Percentiles rank a stretch among this genome's conserved stretches.
Evolutionary conservation across 2,888 invertebrate genomes (phyloP).

Genomic region (Drosophila eohydei): DNA sequence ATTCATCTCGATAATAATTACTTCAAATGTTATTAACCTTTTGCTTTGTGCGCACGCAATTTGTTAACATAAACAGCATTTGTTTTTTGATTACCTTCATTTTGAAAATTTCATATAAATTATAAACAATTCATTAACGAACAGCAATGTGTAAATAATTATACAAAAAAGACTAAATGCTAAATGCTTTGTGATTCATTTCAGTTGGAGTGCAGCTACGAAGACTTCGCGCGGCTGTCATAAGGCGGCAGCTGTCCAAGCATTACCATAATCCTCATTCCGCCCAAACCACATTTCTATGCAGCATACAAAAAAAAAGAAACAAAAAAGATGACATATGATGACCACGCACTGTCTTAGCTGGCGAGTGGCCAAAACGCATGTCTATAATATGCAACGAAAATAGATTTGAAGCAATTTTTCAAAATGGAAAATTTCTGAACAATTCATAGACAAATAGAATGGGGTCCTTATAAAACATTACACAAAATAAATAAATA

Average conservation of each 20-base stretch:
- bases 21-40: conserved; percentile 15
- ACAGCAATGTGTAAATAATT: conserved; percentile 65
- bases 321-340: conserved; percentile 18
- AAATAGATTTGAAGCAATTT: conserved; percentile 63
- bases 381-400: conserved; percentile 51
- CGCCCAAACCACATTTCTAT: conserved; percentile 8
- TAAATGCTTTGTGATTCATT: conserved; percentile 44
- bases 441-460: conserved; percentile 27
- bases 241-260: conserved; percentile 61
- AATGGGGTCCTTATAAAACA: conserved; percentile 28
- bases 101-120: conserved; percentile 48
- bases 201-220: conserved; percentile 48
- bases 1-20: neutral
- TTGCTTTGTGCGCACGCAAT: conserved; percentile 12
- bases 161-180: conserved; percentile 33
- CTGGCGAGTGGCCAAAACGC: conserved; percentile 68
- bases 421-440: conserved; percentile 64
- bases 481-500: conserved; percentile 62
- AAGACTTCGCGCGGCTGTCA: conserved; percentile 35
- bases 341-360: conserved; percentile 31
- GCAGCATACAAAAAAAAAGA: neutral
- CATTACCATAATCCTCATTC: conserved; percentile 4
- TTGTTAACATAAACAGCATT: conserved; percentile 33
- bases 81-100: conserved; percentile 56
- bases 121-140: conserved; percentile 69